Base-by-base conservation (phyloP, 2,888 invertebrate genomes). In the Celastrina argiolus region DNA sequence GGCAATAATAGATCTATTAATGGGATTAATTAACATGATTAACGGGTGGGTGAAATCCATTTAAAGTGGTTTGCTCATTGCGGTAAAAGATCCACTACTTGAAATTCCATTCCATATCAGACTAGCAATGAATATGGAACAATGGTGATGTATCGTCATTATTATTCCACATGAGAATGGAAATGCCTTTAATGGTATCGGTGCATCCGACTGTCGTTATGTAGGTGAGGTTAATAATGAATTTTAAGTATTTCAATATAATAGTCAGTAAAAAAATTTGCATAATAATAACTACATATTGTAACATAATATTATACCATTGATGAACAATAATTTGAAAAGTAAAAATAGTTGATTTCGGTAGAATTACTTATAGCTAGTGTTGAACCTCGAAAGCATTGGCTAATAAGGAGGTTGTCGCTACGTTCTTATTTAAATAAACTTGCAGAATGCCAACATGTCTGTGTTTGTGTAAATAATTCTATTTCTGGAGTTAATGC, bases 121-220 rank as follows among this genome's bases (percentile, higher is more conserved):
- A 39, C 10, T 22, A 16, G 39, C 61, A 36, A 22, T 61, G 61
- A 39, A 39, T 61, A 61, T 61, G 36, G 39, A 61, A 61, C 39
- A 61, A 61, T 14, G 12, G 61, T 14, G 34, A 59, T 59, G 34
- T 34, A 34, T 22, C 59, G 34, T 36, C 39, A 61, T 61, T 61
- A 39, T 61, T 61, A 61, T 61, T 61, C 61, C 36, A 22, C 61
- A 22, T 36, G 61, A 39, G 61, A 61, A 61, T 61, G 39, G 39
- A 39, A 61, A 61, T 18, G 14, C 61, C 39, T 61, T 61, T 61
- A 61, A 61, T 61, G 39, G 61, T 39, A 18, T 39, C 39, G 39
- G 12, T 61, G 61, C 61, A 61, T 61, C 61, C 39, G 39, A 36
- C 12, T 18, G 61, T 12, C 16, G 16, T 59, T 61, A 22, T 61